A percentile compares a stretch with the other conserved stretches of the same genome.
phyloP scores from a whole-genome alignment of 1,140 invertebrate genomes.

The Tetranychus urticae region DNA sequence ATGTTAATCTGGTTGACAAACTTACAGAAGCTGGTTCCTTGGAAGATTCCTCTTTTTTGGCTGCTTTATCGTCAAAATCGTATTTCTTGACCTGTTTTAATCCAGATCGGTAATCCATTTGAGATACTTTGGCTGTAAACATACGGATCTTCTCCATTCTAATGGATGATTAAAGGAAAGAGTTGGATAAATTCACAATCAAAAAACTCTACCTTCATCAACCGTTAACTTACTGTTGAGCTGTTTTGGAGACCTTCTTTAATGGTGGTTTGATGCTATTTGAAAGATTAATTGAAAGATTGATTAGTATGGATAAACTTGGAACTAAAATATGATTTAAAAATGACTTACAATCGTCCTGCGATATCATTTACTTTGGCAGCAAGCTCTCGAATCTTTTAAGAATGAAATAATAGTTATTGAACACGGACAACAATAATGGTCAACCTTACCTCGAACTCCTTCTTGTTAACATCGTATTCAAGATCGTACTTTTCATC shows the following conservation, averaged over 20 bases:
- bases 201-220: not conserved
- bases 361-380: constrained; percentile 98
- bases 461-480: constrained; percentile 75
- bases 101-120: constrained; percentile 1
- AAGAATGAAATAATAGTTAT: not conserved
- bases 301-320: not conserved
- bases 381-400: constrained; percentile 70
- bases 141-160: constrained; percentile 35
- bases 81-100: not conserved
- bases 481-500: constrained; percentile 98
- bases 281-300: not conserved
- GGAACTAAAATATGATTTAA: constrained; percentile 1
- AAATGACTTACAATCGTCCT: constrained; percentile 91
- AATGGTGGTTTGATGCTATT: constrained; percentile 78
- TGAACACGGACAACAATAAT: not conserved
- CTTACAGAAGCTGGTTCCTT: no score
- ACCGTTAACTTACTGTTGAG: constrained; percentile 48
- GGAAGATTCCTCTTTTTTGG: no score
- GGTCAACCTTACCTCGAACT: constrained; percentile 58
- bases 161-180: constrained; percentile 59
- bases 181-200: not conserved
- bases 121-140: constrained; percentile 38
- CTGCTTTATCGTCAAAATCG: not conserved
- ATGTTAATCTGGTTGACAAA: no score
- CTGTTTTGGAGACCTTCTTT: constrained; percentile 99